phyloP scores from a whole-genome alignment of 1,140 invertebrate species.

The Laupala kohalensis region DNA sequence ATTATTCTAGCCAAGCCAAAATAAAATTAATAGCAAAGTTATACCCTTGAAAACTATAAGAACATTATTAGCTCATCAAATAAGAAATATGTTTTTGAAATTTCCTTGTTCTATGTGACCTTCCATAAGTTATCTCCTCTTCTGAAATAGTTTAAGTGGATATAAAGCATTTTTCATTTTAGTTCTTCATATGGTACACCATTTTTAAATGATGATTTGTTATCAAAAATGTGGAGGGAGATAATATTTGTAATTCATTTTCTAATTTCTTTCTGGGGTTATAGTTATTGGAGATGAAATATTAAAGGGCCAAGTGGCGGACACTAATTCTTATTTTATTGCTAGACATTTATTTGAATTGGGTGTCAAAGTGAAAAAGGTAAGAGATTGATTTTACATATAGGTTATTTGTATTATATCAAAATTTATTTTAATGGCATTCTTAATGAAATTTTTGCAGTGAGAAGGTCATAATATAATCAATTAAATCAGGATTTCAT shows the following conservation, averaged over 20 bases:
- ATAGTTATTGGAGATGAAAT: conserved; percentile 50
- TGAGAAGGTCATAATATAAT: neutral
- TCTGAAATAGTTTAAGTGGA: no score
- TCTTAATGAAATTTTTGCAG: no score
- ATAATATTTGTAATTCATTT: neutral
- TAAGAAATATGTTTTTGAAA: no score
- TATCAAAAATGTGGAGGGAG: no score
- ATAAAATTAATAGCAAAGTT: no score
- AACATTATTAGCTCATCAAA: no score
- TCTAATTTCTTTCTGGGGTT: neutral
- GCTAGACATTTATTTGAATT: conserved; percentile 33
- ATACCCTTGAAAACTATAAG: no score
- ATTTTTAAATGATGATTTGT: neutral
- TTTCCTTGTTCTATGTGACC: no score
- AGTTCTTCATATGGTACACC: no score
- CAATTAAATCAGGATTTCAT: neutral
- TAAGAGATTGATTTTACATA: neutral
- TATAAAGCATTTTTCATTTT: no score
- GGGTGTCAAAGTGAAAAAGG: conserved; percentile 34
- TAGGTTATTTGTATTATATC: neutral
- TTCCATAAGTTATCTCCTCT: no score
- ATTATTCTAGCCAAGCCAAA: no score
- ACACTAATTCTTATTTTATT: conserved; percentile 46
- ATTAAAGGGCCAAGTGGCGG: conserved; percentile 42
- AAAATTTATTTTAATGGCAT: neutral